phyloP scores from a whole-genome alignment of 2,888 invertebrate species.

The Gibbula magus region DNA sequence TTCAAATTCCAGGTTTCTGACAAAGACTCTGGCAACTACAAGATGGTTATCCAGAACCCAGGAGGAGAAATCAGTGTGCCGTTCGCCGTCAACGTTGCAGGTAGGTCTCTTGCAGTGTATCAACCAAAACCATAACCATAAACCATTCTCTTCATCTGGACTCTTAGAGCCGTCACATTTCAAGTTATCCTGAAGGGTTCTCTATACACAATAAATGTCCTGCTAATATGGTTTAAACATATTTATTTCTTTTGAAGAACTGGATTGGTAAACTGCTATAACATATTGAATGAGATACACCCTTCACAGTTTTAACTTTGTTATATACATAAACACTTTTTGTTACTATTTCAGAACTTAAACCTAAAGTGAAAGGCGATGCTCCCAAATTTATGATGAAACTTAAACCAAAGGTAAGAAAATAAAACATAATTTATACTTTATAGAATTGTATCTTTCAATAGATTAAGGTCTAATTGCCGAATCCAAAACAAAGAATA shows the following conservation, averaged over 20 bases:
- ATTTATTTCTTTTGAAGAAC: no score
- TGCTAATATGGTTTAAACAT: no score
- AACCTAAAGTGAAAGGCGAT: conserved; percentile 59
- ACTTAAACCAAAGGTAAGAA: conserved; percentile 60
- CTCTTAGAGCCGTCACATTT: neutral
- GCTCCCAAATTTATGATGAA: conserved; percentile 64
- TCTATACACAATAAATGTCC: no score
- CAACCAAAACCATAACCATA: neutral
- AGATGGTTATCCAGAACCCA: conserved; percentile 92
- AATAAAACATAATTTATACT: neutral
- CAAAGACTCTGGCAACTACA: conserved; percentile 97
- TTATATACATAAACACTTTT: no score
- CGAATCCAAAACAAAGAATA: no score
- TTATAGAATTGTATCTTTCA: no score
- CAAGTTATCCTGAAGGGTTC: neutral
- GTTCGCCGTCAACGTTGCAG: conserved; percentile 97
- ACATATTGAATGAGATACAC: no score
- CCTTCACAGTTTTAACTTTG: no score
- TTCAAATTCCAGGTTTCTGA: conserved; percentile 80
- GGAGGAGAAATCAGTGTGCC: conserved; percentile 96
- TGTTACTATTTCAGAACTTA: conserved; percentile 50
- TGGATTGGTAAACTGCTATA: no score
- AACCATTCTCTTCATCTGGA: neutral
- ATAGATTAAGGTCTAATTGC: no score
- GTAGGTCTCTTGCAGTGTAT: conserved; percentile 82